phyloP scores from a whole-genome alignment of 2,888 invertebrate species.

The Platerodrilus igneus region DNA sequence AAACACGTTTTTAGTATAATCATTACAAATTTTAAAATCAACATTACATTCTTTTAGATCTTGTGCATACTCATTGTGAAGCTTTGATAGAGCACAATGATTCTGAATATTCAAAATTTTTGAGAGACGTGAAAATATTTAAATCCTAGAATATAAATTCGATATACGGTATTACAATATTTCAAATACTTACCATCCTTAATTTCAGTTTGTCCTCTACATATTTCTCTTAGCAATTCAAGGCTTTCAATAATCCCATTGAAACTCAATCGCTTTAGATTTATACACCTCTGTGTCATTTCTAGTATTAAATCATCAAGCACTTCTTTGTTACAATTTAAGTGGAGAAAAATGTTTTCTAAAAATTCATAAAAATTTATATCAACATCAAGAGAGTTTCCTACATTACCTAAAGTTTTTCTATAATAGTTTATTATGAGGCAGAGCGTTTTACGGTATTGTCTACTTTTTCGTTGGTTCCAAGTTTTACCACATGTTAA shows the following conservation, averaged over 20 bases:
- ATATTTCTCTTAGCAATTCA: constrained; percentile 42
- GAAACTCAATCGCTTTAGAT: constrained; percentile 46
- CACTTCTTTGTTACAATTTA: constrained; percentile 48
- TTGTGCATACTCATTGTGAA: constrained; percentile 39
- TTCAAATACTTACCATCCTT: constrained; percentile 1
- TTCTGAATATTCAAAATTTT: constrained; percentile 40
- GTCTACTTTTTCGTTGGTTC: constrained; percentile 49
- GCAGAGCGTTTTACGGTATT: constrained; percentile 46
- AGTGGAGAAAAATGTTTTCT: constrained; percentile 48
- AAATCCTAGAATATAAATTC: constrained; percentile 18
- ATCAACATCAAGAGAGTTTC: neutral
- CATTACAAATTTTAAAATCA: constrained; percentile 39
- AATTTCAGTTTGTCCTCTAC: constrained; percentile 9
- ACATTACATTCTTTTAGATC: constrained; percentile 41
- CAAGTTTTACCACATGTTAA: constrained; percentile 48
- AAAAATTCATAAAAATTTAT: constrained; percentile 16
- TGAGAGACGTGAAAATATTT: constrained; percentile 40
- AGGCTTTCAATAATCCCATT: constrained; percentile 48
- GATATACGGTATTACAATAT: neutral
- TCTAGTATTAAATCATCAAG: constrained; percentile 48
- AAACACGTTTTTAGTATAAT: constrained; percentile 14
- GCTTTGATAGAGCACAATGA: constrained; percentile 39
- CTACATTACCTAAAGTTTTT: constrained; percentile 48
- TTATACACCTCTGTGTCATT: constrained; percentile 45
- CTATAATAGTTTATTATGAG: constrained; percentile 46